These are phyloP conservation scores for Drosophila leonis DNA, from an alignment of 2,888 invertebrate species.

Conservation along the genomic window DNA sequence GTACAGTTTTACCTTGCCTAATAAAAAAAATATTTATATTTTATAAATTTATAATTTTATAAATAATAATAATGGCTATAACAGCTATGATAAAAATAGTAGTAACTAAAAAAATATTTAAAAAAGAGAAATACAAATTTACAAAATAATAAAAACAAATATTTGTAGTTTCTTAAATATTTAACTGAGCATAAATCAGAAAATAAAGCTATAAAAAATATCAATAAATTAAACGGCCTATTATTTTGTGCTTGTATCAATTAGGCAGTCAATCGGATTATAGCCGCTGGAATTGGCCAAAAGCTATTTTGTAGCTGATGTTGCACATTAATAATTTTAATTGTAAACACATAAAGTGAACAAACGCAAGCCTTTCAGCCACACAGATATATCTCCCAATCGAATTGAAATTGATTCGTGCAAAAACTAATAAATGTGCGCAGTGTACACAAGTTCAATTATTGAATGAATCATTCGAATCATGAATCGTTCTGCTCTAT, in stretches of 20 bases:
- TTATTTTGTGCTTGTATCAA: not conserved
- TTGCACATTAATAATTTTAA: conserved; percentile 4
- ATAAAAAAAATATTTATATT: no score
- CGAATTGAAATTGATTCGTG: conserved; percentile 22
- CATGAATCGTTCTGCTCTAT: conserved; percentile 18
- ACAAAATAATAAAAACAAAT: no score
- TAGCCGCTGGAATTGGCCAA: not conserved
- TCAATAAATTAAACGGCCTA: not conserved
- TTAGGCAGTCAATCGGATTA: conserved; percentile 10
- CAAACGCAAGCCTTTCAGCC: conserved; percentile 7
- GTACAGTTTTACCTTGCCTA: no score
- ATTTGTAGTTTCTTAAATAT: no score
- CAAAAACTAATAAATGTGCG: conserved; percentile 17
- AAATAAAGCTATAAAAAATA: not conserved
- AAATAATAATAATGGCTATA: no score
- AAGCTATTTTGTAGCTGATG: not conserved
- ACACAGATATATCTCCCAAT: conserved; percentile 3
- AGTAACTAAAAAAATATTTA: no score
- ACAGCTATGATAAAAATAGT: no score
- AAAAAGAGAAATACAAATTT: no score
- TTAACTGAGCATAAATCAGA: no score
- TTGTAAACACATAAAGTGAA: not conserved
- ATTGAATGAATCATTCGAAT: conserved; percentile 11
- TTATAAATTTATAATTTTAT: no score
- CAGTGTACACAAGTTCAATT: conserved; percentile 6